Percentiles rank a stretch among this genome's conserved stretches.
phyloP scores from a whole-genome alignment of 2,113 vertebrate species.

The Cervus canadensis region DNA sequence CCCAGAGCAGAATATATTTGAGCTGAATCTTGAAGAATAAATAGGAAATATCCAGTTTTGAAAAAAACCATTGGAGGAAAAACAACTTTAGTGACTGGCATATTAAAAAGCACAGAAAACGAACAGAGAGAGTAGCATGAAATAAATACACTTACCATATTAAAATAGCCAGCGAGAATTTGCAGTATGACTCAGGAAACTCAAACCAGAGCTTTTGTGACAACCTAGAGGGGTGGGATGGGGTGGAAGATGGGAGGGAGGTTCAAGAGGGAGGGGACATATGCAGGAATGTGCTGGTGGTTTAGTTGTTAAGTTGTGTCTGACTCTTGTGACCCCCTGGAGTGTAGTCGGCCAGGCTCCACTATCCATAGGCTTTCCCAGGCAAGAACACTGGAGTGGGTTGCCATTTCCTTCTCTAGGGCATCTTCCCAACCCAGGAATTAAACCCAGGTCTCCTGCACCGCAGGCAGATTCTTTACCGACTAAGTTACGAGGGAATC shows the following conservation, averaged over 20 bases:
- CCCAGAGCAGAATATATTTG: not conserved
- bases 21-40: not conserved
- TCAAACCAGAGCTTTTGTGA: not conserved
- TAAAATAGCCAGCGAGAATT: not conserved
- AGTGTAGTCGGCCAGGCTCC: not conserved
- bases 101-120: not conserved
- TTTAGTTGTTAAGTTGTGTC: not conserved
- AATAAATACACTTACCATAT: not conserved
- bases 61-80: not conserved
- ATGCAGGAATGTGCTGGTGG: not conserved
- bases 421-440: not conserved
- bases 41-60: not conserved
- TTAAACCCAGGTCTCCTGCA: not conserved
- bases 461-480: not conserved
- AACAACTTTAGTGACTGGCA: not conserved
- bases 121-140: not conserved
- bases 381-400: not conserved
- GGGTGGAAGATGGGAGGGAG: not conserved
- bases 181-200: not conserved
- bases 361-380: not conserved
- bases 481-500: not conserved
- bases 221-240: not conserved
- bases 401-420: not conserved
- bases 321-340: fast-evolving
- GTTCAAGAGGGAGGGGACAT: not conserved